Base-by-base conservation (phyloP, 2,797 vertebrate genomes). In the Enteromius paludinosus region DNA sequence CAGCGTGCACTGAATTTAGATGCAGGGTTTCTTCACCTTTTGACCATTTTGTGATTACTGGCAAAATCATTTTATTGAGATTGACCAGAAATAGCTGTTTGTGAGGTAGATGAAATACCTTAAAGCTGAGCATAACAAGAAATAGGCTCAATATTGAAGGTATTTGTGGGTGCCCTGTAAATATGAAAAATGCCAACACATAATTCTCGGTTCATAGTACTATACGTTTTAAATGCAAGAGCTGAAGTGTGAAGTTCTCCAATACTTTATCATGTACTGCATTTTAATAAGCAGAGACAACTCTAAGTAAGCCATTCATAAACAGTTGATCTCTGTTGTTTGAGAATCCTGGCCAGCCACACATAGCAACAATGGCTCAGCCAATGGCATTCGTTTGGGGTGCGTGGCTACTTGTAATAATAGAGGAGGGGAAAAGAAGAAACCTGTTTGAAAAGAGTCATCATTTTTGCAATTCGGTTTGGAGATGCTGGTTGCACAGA, bases 131-230 rank as follows among this genome's bases (percentile, higher is more conserved):
- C 72, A 41, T 18, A 56, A 38, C 49, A 38, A 38, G 2, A 52
- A 59, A 41, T 11, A 25, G 30, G 20, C 54, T 56, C 33, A 25
- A 54, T 15, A 74, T 5, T 2, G 0, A 38, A 56, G 20, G 23
- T n/a, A 14, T 14, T 35, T 35, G 28, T 43, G 35, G 20, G 15
- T 35, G 25, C 23, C 54, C 23, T 62, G 43, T 47, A 23, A 35
- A 65, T 78, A 15, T 78, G 43, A 3, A 35, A 78, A 33, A 65
- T 17, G 12, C 18, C 25, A 49, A 75, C 49, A 49, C 54, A n/a
- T 64, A 33, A 45, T 78, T 78, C 17, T 28, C 14, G 18, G 3
- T 75, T 61, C 20, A 35, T 59, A 59, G n/a, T 18, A 5, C 41
- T 59, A 25, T 74, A 14, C 2, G 10, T 41, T 59, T 41, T 18